Evolutionary conservation across 2,797 vertebrate genomes (phyloP).

Genomic region (Sebastes elongatus): DNA sequence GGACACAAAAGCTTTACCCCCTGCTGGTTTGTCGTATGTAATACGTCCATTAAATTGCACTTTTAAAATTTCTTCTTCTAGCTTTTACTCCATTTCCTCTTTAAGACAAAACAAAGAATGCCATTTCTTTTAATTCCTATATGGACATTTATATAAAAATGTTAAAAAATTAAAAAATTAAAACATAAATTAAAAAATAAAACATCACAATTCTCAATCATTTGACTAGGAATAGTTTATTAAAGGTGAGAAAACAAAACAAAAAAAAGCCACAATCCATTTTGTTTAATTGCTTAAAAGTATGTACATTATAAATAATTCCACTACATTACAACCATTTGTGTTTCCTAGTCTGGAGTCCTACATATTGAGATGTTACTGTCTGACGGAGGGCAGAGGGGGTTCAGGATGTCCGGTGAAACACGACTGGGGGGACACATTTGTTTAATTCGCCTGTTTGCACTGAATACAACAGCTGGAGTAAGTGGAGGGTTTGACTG

Average conservation of each 20-base stretch:
- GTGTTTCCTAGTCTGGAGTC: slow-evolving; percentile 64
- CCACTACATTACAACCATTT: slow-evolving; percentile 78
- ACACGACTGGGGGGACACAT: slow-evolving; percentile 24
- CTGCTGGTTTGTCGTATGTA: background rate
- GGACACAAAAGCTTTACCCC: background rate
- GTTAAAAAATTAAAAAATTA: background rate
- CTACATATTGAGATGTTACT: slow-evolving; percentile 66
- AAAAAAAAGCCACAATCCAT: slow-evolving; percentile 78
- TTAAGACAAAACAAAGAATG: background rate
- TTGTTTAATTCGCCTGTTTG: slow-evolving; percentile 35
- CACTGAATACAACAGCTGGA: slow-evolving; percentile 47
- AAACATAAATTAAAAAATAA: background rate
- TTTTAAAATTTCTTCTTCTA: background rate
- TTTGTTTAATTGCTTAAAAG: slow-evolving; percentile 78
- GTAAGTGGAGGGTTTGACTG: slow-evolving; percentile 7
- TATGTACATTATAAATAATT: slow-evolving; percentile 88
- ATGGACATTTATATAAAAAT: background rate
- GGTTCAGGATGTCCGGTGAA: slow-evolving; percentile 19
- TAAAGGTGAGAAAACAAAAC: slow-evolving; percentile 83
- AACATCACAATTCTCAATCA: slow-evolving; percentile 15
- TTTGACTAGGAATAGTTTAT: slow-evolving; percentile 86
- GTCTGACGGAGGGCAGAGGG: slow-evolving; percentile 34
- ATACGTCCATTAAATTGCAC: background rate
- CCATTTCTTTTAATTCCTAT: no score
- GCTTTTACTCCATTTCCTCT: background rate